Evolutionary conservation across 2,888 invertebrate species (phyloP), one percentile per base, ranked within the genome.

Genomic region (Eulithis testata): DNA sequence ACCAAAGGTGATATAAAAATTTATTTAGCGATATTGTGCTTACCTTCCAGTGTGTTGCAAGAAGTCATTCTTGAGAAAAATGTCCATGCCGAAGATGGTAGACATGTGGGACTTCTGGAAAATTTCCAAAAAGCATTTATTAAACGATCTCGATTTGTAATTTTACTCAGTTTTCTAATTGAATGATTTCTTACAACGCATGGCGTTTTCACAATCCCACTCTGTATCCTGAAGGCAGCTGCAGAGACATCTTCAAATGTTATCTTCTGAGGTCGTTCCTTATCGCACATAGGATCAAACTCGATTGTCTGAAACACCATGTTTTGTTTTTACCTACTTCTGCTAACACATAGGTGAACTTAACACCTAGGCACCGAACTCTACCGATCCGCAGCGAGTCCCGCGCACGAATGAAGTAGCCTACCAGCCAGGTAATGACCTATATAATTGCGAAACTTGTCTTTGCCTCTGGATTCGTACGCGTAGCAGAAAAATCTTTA

Each of bases 1-100:
- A 21, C 21, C 21, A 21, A 21, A 2, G 21, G 21, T 21, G 21
- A 21, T 21, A 21, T 21, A 21, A 21, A 11, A 40, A 40, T 40
- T 40, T 0, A 40, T n/a, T n/a, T n/a, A 44, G 44, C 11, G 8
- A 8, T 50, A 11, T 11, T 52, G 14, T 21, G 37, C 64, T 72
- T 88, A 97, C 97, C 98, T 98, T 83, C 99, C 99, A n/a, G 99
- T 99, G 71, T 95, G 96, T 89, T 99, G 98, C 11, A 98, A 94
- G 84, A 97, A 98, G 86, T 99, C 99, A 85, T 98, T 98, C 90
- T 99, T 99, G 76, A 99, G 94, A 87, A 95, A 99, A 71, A 99
- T 94, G 43, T 98, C 96, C 96, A 98, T 97, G 52, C 96, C 97
- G 62, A 95, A 95, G 54, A 94, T 80, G 3, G 94, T 92, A 0